These are phyloP conservation scores for Cervus canadensis DNA, from an alignment of 2,113 vertebrate genomes.

Conservation along the genomic window DNA sequence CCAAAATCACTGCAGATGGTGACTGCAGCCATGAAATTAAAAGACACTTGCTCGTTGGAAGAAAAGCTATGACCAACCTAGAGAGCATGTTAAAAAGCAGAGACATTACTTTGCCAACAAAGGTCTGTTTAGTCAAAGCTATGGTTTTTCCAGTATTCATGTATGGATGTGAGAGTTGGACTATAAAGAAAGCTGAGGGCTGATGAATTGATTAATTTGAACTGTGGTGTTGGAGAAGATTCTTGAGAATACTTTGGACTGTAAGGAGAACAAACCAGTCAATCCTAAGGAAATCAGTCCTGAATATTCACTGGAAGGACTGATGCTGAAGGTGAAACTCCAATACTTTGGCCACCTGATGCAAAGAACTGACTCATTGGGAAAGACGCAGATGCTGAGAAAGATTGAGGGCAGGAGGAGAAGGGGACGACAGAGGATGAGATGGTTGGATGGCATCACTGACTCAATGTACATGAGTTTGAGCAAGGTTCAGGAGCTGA, in stretches of 20 bases:
- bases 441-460: not conserved
- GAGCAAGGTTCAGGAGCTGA: not conserved
- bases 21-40: not conserved
- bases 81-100: not conserved
- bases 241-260: not conserved
- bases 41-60: not conserved
- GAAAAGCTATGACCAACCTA: not conserved
- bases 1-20: not conserved
- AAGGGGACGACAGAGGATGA: not conserved
- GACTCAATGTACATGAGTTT: not conserved
- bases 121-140: not conserved
- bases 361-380: not conserved
- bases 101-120: not conserved
- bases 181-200: not conserved
- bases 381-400: not conserved
- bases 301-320: not conserved
- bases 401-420: not conserved
- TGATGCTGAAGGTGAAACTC: not conserved
- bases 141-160: not conserved
- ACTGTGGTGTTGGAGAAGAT: not conserved
- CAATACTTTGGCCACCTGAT: not conserved
- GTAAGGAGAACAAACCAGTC: not conserved
- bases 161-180: not conserved
- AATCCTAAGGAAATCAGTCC: not conserved
- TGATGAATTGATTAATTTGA: not conserved